Conservation (phyloP, 2,888 invertebrate genomes). For the Macaria notata region DNA sequence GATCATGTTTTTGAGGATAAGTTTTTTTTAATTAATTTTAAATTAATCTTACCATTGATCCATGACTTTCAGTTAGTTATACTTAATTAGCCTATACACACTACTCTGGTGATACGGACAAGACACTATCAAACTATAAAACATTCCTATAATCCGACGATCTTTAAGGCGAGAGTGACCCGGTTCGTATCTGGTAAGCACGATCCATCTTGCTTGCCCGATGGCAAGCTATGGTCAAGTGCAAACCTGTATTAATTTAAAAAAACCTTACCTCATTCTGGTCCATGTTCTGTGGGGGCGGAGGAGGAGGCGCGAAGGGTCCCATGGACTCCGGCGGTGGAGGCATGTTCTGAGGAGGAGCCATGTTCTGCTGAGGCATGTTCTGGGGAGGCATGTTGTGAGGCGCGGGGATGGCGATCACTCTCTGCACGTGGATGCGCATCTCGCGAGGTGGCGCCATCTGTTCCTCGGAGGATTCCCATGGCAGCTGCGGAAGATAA, state of each 20-base stretch:
- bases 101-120: too few relatives aligned
- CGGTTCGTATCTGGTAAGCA: too few relatives aligned
- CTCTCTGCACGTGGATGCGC: slow-evolving; percentile 78
- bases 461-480: slow-evolving; percentile 77
- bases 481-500: slow-evolving; percentile 62
- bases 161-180: too few relatives aligned
- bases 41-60: too few relatives aligned
- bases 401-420: slow-evolving; percentile 71
- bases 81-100: too few relatives aligned
- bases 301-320: slow-evolving; percentile 58
- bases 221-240: too few relatives aligned
- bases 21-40: too few relatives aligned
- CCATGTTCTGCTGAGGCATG: slow-evolving; percentile 43
- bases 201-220: too few relatives aligned
- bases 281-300: slow-evolving; percentile 59
- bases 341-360: slow-evolving; percentile 27
- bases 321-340: slow-evolving; percentile 32
- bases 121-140: too few relatives aligned
- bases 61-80: too few relatives aligned
- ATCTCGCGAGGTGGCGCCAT: slow-evolving; percentile 68
- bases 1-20: too few relatives aligned
- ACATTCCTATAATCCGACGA: too few relatives aligned
- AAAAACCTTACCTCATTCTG: slow-evolving; percentile 57
- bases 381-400: slow-evolving; percentile 69
- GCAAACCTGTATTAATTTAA: neutral